Conservation (phyloP, 2,888 invertebrate species). For the Acanthococcus lagerstroemiae region DNA sequence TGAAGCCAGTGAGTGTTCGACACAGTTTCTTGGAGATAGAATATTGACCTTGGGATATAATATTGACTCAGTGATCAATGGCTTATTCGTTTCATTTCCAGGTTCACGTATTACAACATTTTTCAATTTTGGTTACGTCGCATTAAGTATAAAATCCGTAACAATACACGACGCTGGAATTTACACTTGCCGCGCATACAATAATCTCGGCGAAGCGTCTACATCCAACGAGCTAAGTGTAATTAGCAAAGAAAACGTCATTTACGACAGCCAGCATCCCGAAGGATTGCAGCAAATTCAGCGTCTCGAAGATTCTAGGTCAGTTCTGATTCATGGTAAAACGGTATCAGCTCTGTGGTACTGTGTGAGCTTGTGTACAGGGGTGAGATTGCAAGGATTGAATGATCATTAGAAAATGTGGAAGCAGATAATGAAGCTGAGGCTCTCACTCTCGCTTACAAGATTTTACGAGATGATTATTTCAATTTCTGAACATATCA, state of each 20-base stretch:
- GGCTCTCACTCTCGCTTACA: too few relatives aligned
- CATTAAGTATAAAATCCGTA: constrained; percentile 83
- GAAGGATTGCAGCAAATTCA: constrained; percentile 86
- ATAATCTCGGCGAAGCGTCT: constrained; percentile 73
- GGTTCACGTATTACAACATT: constrained; percentile 73
- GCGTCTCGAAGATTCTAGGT: constrained; percentile 63
- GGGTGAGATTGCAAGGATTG: too few relatives aligned
- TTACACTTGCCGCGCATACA: constrained; percentile 80
- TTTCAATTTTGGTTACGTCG: constrained; percentile 91
- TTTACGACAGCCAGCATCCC: constrained; percentile 84
- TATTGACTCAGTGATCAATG: too few relatives aligned
- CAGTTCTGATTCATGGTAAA: constrained; percentile 1
- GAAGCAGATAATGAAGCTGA: too few relatives aligned
- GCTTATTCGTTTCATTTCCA: constrained; percentile 37
- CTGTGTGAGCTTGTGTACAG: too few relatives aligned
- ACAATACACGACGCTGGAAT: constrained; percentile 80
- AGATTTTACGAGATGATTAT: neutral
- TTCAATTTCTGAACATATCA: neutral
- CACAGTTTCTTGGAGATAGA: too few relatives aligned
- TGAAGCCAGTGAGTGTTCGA: constrained; percentile 63
- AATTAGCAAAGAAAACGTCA: constrained; percentile 72
- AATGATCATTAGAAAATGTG: too few relatives aligned
- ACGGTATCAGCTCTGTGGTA: too few relatives aligned
- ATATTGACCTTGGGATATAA: too few relatives aligned
- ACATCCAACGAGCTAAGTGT: constrained; percentile 74